phyloP scores from a whole-genome alignment of 2,113 vertebrate species.

The Corythoichthys haematopterus region DNA sequence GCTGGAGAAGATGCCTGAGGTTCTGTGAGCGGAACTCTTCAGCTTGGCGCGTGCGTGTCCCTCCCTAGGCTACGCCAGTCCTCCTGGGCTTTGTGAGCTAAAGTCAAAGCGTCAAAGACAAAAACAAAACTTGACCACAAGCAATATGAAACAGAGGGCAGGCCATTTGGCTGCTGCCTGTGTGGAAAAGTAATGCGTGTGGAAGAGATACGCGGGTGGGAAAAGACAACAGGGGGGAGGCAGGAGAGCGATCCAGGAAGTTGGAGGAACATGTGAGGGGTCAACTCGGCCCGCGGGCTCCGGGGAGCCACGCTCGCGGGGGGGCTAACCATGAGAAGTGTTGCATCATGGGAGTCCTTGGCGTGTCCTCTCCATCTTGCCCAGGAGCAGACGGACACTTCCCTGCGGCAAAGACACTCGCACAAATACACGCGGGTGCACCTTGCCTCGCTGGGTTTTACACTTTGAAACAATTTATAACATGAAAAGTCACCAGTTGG shows the following conservation, averaged over 20 bases:
- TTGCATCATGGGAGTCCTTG: slow-evolving; percentile 66
- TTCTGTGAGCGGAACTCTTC: slow-evolving; percentile 59
- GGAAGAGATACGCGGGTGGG: slow-evolving; percentile 36
- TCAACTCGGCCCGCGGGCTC: slow-evolving; percentile 59
- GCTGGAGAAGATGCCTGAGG: slow-evolving; percentile 68
- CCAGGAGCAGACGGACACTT: slow-evolving; percentile 49
- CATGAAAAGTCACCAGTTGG: neutral
- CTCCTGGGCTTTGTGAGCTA: slow-evolving; percentile 67
- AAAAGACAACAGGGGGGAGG: slow-evolving; percentile 23
- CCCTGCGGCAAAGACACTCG: slow-evolving; percentile 36
- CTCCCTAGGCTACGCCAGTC: slow-evolving; percentile 55
- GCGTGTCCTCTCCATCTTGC: slow-evolving; percentile 60
- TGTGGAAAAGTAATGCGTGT: slow-evolving; percentile 18
- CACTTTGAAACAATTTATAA: neutral
- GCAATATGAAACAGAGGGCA: slow-evolving; percentile 69
- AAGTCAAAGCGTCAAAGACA: slow-evolving; percentile 72
- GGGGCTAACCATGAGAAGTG: slow-evolving; percentile 37
- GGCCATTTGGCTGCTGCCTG: slow-evolving; percentile 65
- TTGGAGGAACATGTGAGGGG: slow-evolving; percentile 46
- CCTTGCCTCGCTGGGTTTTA: slow-evolving; percentile 33
- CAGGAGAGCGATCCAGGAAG: slow-evolving; percentile 18
- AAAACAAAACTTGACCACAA: slow-evolving; percentile 73
- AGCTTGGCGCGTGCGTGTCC: slow-evolving; percentile 53
- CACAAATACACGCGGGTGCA: slow-evolving; percentile 18
- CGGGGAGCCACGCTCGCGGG: slow-evolving; percentile 33